phyloP scores from a whole-genome alignment of 2,113 vertebrate species.

The Myrmecobius fasciatus region DNA sequence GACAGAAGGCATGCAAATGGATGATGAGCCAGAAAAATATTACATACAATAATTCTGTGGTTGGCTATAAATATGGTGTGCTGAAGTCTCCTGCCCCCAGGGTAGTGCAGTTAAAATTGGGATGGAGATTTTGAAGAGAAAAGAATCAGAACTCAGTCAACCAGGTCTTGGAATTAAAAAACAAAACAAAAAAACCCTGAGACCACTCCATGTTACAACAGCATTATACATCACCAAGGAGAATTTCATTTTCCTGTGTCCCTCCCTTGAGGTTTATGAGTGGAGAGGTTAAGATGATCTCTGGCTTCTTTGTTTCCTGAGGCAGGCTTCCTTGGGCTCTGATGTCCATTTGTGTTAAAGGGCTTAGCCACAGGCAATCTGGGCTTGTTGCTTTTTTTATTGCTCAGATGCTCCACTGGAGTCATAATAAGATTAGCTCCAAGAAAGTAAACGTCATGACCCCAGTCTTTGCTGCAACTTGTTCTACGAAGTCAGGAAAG shows the following conservation, averaged over 20 bases:
- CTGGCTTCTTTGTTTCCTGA: conserved; percentile 63
- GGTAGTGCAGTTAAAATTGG: conserved; percentile 52
- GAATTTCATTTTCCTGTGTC: conserved; percentile 42
- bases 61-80: conserved; percentile 68
- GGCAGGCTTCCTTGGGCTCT: conserved; percentile 50
- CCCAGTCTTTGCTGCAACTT: conserved; percentile 48
- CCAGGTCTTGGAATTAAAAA: conserved; percentile 64
- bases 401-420: conserved; percentile 40
- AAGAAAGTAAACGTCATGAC: conserved; percentile 68
- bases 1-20: conserved; percentile 60
- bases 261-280: conserved; percentile 30
- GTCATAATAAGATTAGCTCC: conserved; percentile 73
- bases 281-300: conserved; percentile 55
- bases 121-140: conserved; percentile 59
- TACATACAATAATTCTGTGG: conserved; percentile 68
- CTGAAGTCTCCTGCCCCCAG: conserved; percentile 62
- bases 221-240: conserved; percentile 11
- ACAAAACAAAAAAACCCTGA: conserved; percentile 44
- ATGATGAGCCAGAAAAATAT: conserved; percentile 71
- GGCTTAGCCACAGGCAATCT: conserved; percentile 66
- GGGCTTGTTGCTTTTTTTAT: conserved; percentile 20
- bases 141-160: conserved; percentile 60
- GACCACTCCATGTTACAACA: conserved; percentile 25
- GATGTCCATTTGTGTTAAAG: conserved; percentile 69
- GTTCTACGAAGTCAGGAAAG: conserved; percentile 61